Percentiles rank a stretch among this genome's conserved stretches.
phyloP scores from a whole-genome alignment of 64 coral and sea anemone species.

The Trachythela sp. region DNA sequence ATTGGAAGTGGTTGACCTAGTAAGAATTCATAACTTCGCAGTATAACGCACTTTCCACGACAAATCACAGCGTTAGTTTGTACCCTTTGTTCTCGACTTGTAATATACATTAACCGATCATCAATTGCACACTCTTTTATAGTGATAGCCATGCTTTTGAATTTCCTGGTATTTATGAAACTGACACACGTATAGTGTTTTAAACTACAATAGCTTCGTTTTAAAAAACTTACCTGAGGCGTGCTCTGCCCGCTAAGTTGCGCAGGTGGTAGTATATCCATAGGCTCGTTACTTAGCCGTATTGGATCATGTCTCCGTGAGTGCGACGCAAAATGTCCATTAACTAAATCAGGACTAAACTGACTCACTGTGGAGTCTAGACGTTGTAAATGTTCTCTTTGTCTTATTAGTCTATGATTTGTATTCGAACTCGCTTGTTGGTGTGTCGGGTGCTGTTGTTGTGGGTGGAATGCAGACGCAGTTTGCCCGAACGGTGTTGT shows the following conservation, averaged over 20 bases:
- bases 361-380: not conserved
- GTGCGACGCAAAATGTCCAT: not conserved
- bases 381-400: slow-evolving; percentile 1
- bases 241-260: not conserved
- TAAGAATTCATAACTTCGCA: too few relatives aligned
- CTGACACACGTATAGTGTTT: too few relatives aligned
- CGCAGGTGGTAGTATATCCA: not conserved
- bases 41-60: too few relatives aligned
- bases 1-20: too few relatives aligned
- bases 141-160: too few relatives aligned
- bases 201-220: too few relatives aligned
- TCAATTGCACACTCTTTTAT: too few relatives aligned
- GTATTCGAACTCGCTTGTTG: not conserved
- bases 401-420: not conserved
- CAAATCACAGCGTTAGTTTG: too few relatives aligned
- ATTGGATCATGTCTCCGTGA: not conserved
- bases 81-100: too few relatives aligned
- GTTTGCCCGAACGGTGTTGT: not conserved
- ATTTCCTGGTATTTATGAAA: too few relatives aligned
- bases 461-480: not conserved
- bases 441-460: not conserved
- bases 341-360: slow-evolving; percentile 13
- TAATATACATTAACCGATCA: too few relatives aligned
- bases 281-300: not conserved
- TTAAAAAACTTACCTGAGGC: not conserved